Percentiles rank a stretch among this genome's conserved stretches.
These are phyloP conservation scores for Petrocephalus microphthalmus DNA, from an alignment of 2,113 vertebrate species.

Conservation along the genomic window DNA sequence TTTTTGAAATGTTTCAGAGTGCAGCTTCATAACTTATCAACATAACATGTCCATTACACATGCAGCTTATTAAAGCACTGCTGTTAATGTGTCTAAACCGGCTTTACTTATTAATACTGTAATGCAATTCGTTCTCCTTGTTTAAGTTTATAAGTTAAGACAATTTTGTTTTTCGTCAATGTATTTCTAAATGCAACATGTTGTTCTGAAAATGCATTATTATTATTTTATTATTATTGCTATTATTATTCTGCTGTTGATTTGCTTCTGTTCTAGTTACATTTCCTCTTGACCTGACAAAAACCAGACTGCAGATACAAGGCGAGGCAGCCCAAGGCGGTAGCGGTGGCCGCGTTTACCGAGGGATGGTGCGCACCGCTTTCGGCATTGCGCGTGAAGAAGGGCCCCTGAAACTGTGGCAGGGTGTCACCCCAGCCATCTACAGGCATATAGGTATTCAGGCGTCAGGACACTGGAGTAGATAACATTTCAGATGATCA, in stretches of 20 bases:
- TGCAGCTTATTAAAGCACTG: not conserved
- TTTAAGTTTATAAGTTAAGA: not conserved
- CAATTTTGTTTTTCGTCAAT: not conserved
- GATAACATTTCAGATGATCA: not conserved
- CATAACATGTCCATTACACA: not conserved
- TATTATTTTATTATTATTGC: not conserved
- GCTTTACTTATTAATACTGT: not conserved
- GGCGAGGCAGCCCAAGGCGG: slow-evolving; percentile 56
- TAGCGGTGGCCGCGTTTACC: slow-evolving; percentile 35
- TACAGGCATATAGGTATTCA: slow-evolving; percentile 74
- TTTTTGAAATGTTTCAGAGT: not conserved
- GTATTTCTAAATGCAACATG: not conserved
- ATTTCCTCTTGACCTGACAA: slow-evolving; percentile 76
- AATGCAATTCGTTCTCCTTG: not conserved
- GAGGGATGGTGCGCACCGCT: slow-evolving; percentile 68
- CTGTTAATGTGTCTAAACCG: not conserved
- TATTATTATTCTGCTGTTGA: not conserved
- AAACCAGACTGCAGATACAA: slow-evolving; percentile 79
- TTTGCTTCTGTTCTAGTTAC: slow-evolving; percentile 56
- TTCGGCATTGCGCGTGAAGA: slow-evolving; percentile 68
- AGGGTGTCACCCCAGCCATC: slow-evolving; percentile 71
- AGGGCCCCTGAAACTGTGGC: slow-evolving; percentile 71
- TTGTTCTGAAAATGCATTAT: not conserved
- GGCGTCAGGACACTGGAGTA: not conserved
- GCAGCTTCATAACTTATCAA: not conserved